A percentile compares a stretch with the other conserved stretches of the same genome.
Evolutionary conservation across 2,797 vertebrate genomes (phyloP).

Genomic region (Esox masquinongy): DNA sequence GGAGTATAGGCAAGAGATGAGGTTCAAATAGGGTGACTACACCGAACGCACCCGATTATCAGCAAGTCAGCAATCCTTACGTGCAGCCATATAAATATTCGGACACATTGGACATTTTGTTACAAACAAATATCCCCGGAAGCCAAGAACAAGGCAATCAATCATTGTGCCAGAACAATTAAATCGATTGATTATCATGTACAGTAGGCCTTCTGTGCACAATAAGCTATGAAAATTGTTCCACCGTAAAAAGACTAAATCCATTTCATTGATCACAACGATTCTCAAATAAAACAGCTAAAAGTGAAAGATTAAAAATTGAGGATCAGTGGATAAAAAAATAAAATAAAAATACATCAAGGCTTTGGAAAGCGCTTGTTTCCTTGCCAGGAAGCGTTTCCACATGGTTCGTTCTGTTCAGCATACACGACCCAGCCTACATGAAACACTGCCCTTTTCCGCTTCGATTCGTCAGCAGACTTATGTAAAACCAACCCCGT

Average conservation of each 20-base stretch:
- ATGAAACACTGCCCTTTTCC: constrained; percentile 35
- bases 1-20: constrained; percentile 32
- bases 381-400: constrained; percentile 29
- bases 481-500: constrained; percentile 38
- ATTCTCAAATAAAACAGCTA: not conserved
- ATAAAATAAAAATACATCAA: constrained; percentile 21
- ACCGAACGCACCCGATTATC: not conserved
- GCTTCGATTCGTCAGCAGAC: constrained; percentile 32
- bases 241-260: not conserved
- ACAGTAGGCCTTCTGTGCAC: not conserved
- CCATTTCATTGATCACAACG: not conserved
- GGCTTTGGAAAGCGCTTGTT: constrained; percentile 12
- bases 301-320: not conserved
- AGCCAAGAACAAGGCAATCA: not conserved
- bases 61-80: not conserved
- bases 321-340: not conserved
- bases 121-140: not conserved
- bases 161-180: constrained; percentile 1
- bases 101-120: not conserved
- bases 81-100: not conserved
- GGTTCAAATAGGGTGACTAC: constrained; percentile 40
- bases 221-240: not conserved
- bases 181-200: not conserved
- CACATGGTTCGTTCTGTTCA: constrained; percentile 39
- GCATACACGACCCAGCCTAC: constrained; percentile 27